Evolutionary conservation across 1,140 invertebrate species (phyloP).

Genomic region (Fopius arisanus): DNA sequence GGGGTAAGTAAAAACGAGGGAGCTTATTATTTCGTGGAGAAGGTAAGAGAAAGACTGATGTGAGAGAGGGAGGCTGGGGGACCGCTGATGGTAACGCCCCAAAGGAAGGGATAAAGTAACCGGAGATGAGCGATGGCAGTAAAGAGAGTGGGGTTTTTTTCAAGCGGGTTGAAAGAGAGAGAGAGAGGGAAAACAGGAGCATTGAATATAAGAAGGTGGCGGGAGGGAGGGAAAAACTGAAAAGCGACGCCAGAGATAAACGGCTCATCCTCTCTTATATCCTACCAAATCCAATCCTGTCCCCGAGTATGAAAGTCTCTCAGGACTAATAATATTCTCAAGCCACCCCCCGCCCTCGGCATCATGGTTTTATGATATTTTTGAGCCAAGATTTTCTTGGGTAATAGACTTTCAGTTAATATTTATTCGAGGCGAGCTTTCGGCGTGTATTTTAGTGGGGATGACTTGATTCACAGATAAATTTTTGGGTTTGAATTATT

Average conservation of each 20-base stretch:
- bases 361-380: background rate
- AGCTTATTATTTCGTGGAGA: slow-evolving; percentile 56
- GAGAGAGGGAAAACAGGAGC: slow-evolving; percentile 25
- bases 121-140: slow-evolving; percentile 42
- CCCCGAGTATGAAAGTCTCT: slow-evolving; percentile 49
- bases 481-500: too few species aligned
- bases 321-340: slow-evolving; percentile 56
- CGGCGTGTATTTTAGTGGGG: too few species aligned
- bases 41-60: slow-evolving; percentile 31
- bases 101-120: slow-evolving; percentile 49
- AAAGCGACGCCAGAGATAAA: slow-evolving; percentile 64
- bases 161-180: slow-evolving; percentile 19
- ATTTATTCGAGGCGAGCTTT: background rate
- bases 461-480: too few species aligned
- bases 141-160: slow-evolving; percentile 16
- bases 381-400: background rate
- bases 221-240: slow-evolving; percentile 52
- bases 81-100: slow-evolving; percentile 47
- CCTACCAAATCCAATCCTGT: slow-evolving; percentile 39
- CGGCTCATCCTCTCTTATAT: slow-evolving; percentile 59
- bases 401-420: background rate
- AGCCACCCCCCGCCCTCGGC: background rate
- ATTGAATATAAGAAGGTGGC: slow-evolving; percentile 21
- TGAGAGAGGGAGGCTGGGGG: slow-evolving; percentile 32
- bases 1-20: slow-evolving; percentile 72